Percentiles rank a stretch among this genome's conserved stretches.
Conservation (phyloP, 2,797 vertebrate genomes). For the Xenentodon cancila region DNA sequence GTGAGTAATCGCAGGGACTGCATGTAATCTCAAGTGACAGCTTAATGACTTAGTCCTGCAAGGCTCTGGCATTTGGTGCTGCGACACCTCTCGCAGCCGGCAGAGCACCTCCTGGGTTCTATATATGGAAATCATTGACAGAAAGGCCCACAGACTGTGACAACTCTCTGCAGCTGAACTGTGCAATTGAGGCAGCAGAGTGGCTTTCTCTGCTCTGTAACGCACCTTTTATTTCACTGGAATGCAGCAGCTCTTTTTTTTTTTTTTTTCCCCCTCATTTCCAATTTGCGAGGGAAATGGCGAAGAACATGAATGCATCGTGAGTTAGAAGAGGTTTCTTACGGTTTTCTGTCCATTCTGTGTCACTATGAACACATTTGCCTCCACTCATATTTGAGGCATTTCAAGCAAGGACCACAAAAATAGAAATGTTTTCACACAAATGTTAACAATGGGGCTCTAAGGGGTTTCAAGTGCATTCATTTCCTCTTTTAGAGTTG, state of each 20-base stretch:
- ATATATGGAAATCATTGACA: slow-evolving; percentile 74
- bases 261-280: slow-evolving; percentile 40
- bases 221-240: slow-evolving; percentile 48
- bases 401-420: too few species aligned
- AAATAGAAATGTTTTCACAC: slow-evolving; percentile 8
- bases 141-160: slow-evolving; percentile 58
- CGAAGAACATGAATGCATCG: too few species aligned
- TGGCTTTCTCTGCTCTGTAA: slow-evolving; percentile 52
- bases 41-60: slow-evolving; percentile 77
- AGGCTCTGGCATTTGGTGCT: slow-evolving; percentile 54
- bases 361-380: too few species aligned
- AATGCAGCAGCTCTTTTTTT: slow-evolving; percentile 54
- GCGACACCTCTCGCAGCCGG: slow-evolving; percentile 61
- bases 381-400: too few species aligned
- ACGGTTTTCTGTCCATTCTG: too few species aligned
- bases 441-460: neutral
- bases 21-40: slow-evolving; percentile 81
- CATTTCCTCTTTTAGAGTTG: slow-evolving; percentile 11
- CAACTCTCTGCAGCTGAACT: slow-evolving; percentile 57
- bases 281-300: slow-evolving; percentile 19
- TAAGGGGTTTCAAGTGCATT: neutral
- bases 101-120: slow-evolving; percentile 64
- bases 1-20: slow-evolving; percentile 72
- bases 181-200: slow-evolving; percentile 57
- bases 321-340: too few species aligned